Evolutionary conservation across 2,797 vertebrate species (phyloP).

Genomic region (Rhynchotus rufescens): DNA sequence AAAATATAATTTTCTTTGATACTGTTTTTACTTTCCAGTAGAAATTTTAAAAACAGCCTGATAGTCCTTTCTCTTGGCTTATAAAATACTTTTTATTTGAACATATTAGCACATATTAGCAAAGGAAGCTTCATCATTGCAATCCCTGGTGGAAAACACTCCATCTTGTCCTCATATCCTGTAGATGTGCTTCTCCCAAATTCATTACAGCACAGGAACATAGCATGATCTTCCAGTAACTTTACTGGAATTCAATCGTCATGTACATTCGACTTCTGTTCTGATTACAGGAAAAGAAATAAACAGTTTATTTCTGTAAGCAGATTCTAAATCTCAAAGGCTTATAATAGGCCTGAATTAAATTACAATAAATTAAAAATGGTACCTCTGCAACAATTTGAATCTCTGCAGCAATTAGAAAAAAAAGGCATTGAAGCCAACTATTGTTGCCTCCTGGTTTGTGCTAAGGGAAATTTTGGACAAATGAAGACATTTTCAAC

Average conservation of each 20-base stretch:
- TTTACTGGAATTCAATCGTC: not conserved
- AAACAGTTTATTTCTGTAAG: not conserved
- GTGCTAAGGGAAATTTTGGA: not conserved
- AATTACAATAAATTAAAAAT: not conserved
- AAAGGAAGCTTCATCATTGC: not conserved
- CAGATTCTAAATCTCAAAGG: not conserved
- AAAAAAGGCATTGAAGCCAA: not conserved
- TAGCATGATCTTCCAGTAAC: not conserved
- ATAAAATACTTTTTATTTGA: not conserved
- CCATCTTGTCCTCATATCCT: not conserved
- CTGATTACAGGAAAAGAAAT: not conserved
- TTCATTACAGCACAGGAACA: not conserved
- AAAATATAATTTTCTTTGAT: not conserved
- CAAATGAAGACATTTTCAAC: not conserved
- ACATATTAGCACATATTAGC: not conserved
- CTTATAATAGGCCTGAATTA: not conserved
- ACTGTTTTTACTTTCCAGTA: not conserved
- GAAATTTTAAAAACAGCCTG: not conserved
- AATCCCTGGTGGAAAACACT: not conserved
- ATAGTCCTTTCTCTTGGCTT: not conserved
- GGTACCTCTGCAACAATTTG: not conserved
- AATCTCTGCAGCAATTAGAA: not conserved
- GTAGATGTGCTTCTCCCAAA: not conserved
- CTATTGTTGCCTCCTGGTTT: not conserved
- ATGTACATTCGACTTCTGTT: not conserved